These are phyloP conservation scores for Papilio aristodemus DNA, from an alignment of 1,140 invertebrate genomes.

Conservation along the genomic window DNA sequence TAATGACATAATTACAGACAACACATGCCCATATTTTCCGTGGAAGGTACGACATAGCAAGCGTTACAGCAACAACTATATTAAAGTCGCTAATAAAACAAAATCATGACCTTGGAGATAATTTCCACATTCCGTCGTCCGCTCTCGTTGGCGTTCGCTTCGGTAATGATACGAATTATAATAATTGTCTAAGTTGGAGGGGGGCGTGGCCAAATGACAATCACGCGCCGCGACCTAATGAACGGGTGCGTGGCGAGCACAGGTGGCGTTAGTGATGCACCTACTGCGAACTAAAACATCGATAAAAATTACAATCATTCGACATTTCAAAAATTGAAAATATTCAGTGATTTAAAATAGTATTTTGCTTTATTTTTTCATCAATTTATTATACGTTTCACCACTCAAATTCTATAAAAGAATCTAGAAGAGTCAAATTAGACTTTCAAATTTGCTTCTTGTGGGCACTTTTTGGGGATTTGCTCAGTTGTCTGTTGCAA, in stretches of 20 bases:
- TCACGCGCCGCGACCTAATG: constrained; percentile 68
- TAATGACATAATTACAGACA: too few relatives aligned
- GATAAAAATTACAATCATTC: constrained; percentile 4
- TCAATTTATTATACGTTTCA: too few relatives aligned
- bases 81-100: constrained; percentile 23
- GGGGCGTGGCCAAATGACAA: constrained; percentile 72
- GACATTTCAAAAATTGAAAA: neutral
- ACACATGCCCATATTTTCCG: too few relatives aligned
- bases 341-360: neutral
- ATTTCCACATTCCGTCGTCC: constrained; percentile 41
- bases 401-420: too few relatives aligned
- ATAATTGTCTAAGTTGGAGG: constrained; percentile 62
- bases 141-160: constrained; percentile 36
- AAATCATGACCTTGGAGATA: constrained; percentile 38
- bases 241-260: constrained; percentile 59
- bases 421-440: too few relatives aligned
- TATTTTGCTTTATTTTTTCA: too few relatives aligned
- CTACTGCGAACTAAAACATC: constrained; percentile 2
- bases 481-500: too few relatives aligned
- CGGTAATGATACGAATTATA: constrained; percentile 71
- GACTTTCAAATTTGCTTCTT: too few relatives aligned
- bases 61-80: neutral
- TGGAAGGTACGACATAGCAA: neutral
- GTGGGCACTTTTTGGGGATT: too few relatives aligned
- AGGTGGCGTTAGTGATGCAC: constrained; percentile 50